phyloP scores from a whole-genome alignment of 2,888 invertebrate species.

The Tolmerus cingulatus region DNA sequence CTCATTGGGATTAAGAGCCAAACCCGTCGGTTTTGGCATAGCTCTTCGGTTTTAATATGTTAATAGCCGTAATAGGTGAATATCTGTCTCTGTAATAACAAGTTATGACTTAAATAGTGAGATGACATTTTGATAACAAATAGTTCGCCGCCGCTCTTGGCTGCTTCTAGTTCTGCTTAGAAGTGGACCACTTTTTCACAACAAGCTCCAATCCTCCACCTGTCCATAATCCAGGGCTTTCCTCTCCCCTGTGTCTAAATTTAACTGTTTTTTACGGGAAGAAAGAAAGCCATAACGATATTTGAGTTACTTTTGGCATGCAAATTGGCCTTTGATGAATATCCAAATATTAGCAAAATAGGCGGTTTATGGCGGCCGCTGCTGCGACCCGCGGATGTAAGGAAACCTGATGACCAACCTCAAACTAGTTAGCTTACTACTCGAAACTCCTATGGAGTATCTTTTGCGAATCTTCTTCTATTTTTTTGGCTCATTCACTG shows the following conservation, averaged over 20 bases:
- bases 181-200: neutral
- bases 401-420: neutral
- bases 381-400: neutral
- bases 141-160: neutral
- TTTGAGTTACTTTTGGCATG: neutral
- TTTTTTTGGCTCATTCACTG: neutral
- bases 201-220: neutral
- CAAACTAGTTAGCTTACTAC: slow-evolving; percentile 2
- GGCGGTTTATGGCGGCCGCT: neutral
- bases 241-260: neutral
- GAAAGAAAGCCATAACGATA: neutral
- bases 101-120: neutral
- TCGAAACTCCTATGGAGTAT: neutral
- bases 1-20: neutral
- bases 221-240: neutral
- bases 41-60: neutral
- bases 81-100: slow-evolving; percentile 10
- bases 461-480: neutral
- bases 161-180: neutral
- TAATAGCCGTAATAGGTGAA: neutral
- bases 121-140: slow-evolving; percentile 11
- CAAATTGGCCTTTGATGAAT: slow-evolving; percentile 7
- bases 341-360: neutral
- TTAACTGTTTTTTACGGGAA: neutral
- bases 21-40: neutral